Base-by-base conservation (phyloP, 2,888 invertebrate species). In the Elysia crispata region DNA sequence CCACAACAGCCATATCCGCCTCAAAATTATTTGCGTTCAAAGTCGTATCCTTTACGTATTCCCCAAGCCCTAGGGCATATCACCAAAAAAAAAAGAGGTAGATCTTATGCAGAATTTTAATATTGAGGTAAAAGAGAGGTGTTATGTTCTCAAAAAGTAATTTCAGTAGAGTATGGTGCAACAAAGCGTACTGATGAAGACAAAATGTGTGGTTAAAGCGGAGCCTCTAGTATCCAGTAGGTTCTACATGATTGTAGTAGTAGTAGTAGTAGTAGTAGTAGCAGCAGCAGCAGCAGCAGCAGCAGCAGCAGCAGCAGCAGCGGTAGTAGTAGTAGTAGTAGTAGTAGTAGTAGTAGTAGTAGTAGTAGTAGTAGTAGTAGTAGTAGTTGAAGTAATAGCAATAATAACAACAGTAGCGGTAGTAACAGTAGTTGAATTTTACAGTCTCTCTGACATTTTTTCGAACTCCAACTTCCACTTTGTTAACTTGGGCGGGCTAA, bases 311-410 rank as follows among this genome's bases (percentile, higher is more conserved):
- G 60, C 15, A 60, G 60, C 15, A 60, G 60, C 15, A 60, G 67
- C 25, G 25, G 67, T 66, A 66, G 67, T 66, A 66, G 67, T 66
- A 66, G 67, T 66, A 66, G 67, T 66, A 66, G 67, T 66, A 5
- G 73, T 73, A 50, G 73, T 73, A 50, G 73, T 73, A 50, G 70
- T 49, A 70, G 70, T 41, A 49, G 70, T 31, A 31, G 41, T 70
- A 41, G 49, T 49, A 70, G 70, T 31, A 49, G 70, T 41, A 49
- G 49, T 49, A 70, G 70, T 70, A 70, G 49, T 49, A 70, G 70
- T 31, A 49, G 41, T 49, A 70, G 70, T 31, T 13, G 70, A 15
- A 41, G 73, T 49, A 50, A 11, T 11, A 41, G 41, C 11, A 41
- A 11, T 6, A 41, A 11, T 18, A 23, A 54, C 50, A 41, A 23